Evolutionary conservation across 1,140 invertebrate genomes (phyloP), one percentile per base, ranked within the genome.

Genomic region (Chrysoperla carnea): DNA sequence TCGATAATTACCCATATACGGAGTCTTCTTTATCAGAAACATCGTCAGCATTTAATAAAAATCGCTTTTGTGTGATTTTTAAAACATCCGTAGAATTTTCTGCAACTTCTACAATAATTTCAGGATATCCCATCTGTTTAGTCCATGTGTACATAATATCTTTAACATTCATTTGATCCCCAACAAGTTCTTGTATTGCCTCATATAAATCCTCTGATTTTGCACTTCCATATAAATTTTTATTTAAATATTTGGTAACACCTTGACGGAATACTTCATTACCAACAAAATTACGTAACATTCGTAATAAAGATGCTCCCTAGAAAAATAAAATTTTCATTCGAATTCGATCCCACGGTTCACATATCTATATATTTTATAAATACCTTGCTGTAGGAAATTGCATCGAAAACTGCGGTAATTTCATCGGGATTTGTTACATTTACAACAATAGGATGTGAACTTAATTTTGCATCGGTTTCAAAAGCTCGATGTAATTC

Each of bases 121-220:
- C 68, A 0, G 92, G 91, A 49, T 80, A 87, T 6, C 91, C 91
- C 80, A 86, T 93, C 65, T 96, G 91, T 31, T 73, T 67, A 0
- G 84, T 91, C 86, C 89, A 97, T 0, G 87, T 91, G 49, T 90
- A 76, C 83, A 96, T 87, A 37, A 95, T 80, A 12, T 69, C 57
- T 0, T 74, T 74, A 6, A 82, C 59, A 47, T 77, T 67, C 9
- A 72, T 53, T 14, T 61, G 52, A 13, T 57, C 46, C 12, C 53
- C 55, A 4, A 61, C 47, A 42, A 56, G 41, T 47, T 63, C 50
- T 66, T 82, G 64, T 57, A 80, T 52, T 47, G 74, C 75, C 0
- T 66, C 56, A 54, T 87, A 79, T 14, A 92, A 67, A 60, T 94
- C 76, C 42, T 76, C 61, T 0, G 87, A 92, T 23, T 78, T 73